Percentiles rank a stretch among this genome's conserved stretches.
These are phyloP conservation scores for Solea senegalensis DNA, from an alignment of 2,113 vertebrate species.

Conservation along the genomic window DNA sequence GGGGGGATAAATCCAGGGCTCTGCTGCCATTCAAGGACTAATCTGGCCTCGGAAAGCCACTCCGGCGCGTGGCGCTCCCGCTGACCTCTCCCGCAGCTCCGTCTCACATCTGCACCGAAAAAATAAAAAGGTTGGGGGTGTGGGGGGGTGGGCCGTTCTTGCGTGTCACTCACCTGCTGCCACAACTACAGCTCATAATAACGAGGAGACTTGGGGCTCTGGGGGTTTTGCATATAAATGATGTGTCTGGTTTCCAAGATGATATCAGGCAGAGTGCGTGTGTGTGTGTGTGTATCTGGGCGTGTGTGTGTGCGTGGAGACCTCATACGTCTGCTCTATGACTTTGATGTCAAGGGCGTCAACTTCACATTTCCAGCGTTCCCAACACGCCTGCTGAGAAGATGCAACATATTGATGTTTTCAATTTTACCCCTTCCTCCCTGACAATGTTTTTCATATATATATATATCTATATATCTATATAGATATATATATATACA, in stretches of 20 bases:
- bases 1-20: slow-evolving; percentile 59
- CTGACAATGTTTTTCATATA: slow-evolving; percentile 49
- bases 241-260: slow-evolving; percentile 61
- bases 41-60: slow-evolving; percentile 69
- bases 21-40: slow-evolving; percentile 55
- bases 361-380: slow-evolving; percentile 50
- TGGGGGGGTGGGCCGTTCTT: slow-evolving; percentile 20
- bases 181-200: slow-evolving; percentile 66
- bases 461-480: too few relatives aligned
- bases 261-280: slow-evolving; percentile 52
- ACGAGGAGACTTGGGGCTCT: slow-evolving; percentile 64
- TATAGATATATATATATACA: too few relatives aligned
- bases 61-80: slow-evolving; percentile 37
- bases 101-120: slow-evolving; percentile 35
- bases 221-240: slow-evolving; percentile 79
- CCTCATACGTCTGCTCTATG: slow-evolving; percentile 9
- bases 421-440: slow-evolving; percentile 22
- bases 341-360: slow-evolving; percentile 61
- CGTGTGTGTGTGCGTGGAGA: slow-evolving; percentile 23
- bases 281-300: too few relatives aligned
- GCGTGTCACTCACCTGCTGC: slow-evolving; percentile 71
- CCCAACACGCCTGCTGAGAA: not conserved
- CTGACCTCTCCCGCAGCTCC: slow-evolving; percentile 62
- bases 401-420: slow-evolving; percentile 18
- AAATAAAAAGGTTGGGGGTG: not conserved